These are phyloP conservation scores for Pyrrhia umbra DNA, from an alignment of 2,888 invertebrate species.

Conservation along the genomic window DNA sequence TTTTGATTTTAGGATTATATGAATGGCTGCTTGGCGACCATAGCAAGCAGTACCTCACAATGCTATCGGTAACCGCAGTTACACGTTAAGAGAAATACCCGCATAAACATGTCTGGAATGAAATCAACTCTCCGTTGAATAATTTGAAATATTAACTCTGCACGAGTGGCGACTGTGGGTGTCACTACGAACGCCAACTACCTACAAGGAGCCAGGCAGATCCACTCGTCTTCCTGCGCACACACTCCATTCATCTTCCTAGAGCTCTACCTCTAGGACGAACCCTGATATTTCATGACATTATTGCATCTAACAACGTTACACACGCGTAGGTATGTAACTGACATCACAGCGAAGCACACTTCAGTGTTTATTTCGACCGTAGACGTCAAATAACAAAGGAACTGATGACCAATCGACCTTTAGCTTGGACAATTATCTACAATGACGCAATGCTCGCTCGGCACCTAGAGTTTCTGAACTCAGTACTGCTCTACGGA, in stretches of 20 bases:
- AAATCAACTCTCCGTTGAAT: conserved; percentile 80
- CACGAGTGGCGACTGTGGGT: conserved; percentile 70
- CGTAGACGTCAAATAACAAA: conserved; percentile 57
- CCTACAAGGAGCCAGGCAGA: conserved; percentile 40
- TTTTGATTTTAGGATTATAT: conserved; percentile 71
- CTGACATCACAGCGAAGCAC: conserved; percentile 36
- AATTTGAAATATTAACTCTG: conserved; percentile 77
- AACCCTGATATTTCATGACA: conserved; percentile 54
- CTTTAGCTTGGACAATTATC: conserved; percentile 64
- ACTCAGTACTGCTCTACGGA: conserved; percentile 33
- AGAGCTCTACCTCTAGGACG: conserved; percentile 66
- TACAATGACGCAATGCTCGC: conserved; percentile 57
- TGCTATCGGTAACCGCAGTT: conserved; percentile 72
- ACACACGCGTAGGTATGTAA: conserved; percentile 31
- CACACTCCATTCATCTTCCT: conserved; percentile 39
- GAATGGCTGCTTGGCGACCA: conserved; percentile 69
- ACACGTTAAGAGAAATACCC: conserved; percentile 73
- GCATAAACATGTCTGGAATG: conserved; percentile 78
- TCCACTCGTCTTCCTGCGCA: conserved; percentile 37
- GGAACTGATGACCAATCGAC: conserved; percentile 65
- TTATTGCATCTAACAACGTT: conserved; percentile 63
- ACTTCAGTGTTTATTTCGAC: conserved; percentile 58
- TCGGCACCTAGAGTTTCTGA: conserved; percentile 41
- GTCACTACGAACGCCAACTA: conserved; percentile 63
- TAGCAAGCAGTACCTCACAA: conserved; percentile 72